Evolutionary conservation across 2,113 vertebrate species (phyloP).

Genomic region (Pundamilia nyererei): DNA sequence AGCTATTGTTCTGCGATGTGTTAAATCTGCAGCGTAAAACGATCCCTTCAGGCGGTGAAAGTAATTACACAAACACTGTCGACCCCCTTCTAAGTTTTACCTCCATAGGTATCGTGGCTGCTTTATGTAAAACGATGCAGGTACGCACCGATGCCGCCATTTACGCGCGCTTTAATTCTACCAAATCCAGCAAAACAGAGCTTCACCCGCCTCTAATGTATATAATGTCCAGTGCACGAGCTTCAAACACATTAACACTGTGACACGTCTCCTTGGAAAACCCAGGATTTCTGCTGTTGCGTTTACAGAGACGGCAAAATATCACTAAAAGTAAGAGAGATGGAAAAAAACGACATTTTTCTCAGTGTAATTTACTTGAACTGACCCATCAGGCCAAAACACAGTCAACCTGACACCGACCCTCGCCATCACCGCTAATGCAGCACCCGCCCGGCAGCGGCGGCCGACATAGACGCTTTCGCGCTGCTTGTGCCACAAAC

Average conservation of each 20-base stretch:
- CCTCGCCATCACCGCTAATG: background rate
- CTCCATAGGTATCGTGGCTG: background rate
- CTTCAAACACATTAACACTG: background rate
- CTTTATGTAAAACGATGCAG: background rate
- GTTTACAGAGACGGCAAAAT: background rate
- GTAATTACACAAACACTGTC: background rate
- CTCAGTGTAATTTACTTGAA: background rate
- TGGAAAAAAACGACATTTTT: accelerated
- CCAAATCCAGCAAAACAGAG: background rate
- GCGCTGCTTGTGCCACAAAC: background rate
- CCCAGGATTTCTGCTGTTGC: background rate
- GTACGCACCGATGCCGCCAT: accelerated
- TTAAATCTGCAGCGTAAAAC: background rate
- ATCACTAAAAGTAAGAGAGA: background rate
- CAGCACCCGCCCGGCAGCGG: background rate
- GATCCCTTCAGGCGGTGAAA: background rate
- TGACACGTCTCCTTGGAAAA: background rate
- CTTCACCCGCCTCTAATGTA: background rate
- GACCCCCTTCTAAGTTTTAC: background rate
- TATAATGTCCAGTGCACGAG: background rate
- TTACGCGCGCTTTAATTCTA: background rate
- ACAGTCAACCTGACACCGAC: background rate
- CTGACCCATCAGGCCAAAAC: background rate
- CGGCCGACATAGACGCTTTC: background rate
- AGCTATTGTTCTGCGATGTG: background rate